phyloP scores from a whole-genome alignment of 2,888 invertebrate species.

The Neoitamus cyanurus region DNA sequence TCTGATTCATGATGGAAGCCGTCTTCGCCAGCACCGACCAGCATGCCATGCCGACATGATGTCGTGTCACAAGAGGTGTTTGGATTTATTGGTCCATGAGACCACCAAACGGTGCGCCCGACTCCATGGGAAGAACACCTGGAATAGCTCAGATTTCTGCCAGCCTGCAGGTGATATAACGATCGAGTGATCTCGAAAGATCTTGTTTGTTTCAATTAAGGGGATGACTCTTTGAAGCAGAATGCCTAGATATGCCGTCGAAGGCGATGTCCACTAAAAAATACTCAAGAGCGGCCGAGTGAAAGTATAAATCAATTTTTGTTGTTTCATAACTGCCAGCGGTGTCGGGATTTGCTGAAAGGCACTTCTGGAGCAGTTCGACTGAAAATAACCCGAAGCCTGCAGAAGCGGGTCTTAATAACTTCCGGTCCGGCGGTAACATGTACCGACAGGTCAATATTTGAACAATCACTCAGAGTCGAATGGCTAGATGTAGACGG shows the following conservation, averaged over 20 bases:
- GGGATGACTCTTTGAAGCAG: background rate
- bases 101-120: background rate
- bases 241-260: background rate
- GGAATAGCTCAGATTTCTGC: background rate
- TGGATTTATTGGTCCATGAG: background rate
- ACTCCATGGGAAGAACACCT: background rate
- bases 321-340: background rate
- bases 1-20: background rate
- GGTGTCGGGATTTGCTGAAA: background rate
- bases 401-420: background rate
- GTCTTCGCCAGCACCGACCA: background rate
- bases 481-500: background rate
- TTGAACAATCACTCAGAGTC: background rate
- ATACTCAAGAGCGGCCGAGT: background rate
- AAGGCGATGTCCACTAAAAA: background rate
- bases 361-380: background rate
- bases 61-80: background rate
- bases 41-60: background rate
- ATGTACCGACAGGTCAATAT: background rate
- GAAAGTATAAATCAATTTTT: conserved; percentile 5
- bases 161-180: background rate
- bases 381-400: background rate
- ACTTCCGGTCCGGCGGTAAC: background rate
- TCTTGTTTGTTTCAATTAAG: background rate
- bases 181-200: background rate